phyloP scores from a whole-genome alignment of 2,888 invertebrate genomes.

The Coleophora deauratella region DNA sequence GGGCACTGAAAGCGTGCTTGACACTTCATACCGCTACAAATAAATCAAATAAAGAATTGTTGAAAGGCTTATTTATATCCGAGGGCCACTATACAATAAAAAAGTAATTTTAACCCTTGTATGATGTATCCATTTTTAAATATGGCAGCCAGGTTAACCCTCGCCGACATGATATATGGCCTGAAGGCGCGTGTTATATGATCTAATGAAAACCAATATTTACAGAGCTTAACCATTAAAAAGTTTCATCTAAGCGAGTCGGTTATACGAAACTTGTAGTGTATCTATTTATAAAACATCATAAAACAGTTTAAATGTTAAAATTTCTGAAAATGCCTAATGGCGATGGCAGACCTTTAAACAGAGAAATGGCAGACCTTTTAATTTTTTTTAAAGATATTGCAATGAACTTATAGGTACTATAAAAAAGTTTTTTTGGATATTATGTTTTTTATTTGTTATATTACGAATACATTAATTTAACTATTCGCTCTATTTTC shows the following conservation, averaged over 20 bases:
- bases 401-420: too few species aligned
- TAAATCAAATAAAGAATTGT: conserved; percentile 31
- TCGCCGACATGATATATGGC: conserved; percentile 45
- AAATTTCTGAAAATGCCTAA: too few species aligned
- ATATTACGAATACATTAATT: too few species aligned
- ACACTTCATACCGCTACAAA: conserved; percentile 10
- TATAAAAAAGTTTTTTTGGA: too few species aligned
- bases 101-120: conserved; percentile 41
- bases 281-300: conserved; percentile 33
- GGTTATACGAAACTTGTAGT: conserved; percentile 25
- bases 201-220: conserved; percentile 44
- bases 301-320: conserved; percentile 28
- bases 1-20: background rate
- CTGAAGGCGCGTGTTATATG: conserved; percentile 47
- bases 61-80: conserved; percentile 54
- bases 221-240: conserved; percentile 33
- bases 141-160: conserved; percentile 45
- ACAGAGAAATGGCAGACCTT: conserved; percentile 1
- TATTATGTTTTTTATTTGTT: too few species aligned
- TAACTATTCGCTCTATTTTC: too few species aligned
- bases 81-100: conserved; percentile 44
- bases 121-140: conserved; percentile 58
- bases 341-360: too few species aligned
- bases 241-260: conserved; percentile 20
- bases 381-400: conserved; percentile 3